phyloP scores from a whole-genome alignment of 2,888 invertebrate species.

The Drepana falcataria region DNA sequence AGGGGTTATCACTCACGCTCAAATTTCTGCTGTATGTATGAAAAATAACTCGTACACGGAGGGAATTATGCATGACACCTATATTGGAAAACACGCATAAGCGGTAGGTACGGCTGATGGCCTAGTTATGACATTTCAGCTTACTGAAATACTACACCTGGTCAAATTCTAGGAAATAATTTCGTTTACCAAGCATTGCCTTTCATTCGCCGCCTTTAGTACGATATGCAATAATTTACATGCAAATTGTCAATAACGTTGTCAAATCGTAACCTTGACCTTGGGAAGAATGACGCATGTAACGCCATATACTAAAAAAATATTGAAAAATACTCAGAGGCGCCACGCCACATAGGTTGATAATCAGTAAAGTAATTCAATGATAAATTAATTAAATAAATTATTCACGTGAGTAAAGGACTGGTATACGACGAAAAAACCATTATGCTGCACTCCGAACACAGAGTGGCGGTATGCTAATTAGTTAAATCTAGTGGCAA shows the following conservation, averaged over 20 bases:
- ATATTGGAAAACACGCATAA: too few species aligned
- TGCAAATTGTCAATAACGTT: conserved; percentile 10
- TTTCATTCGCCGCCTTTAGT: conserved; percentile 23
- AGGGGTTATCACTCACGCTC: too few species aligned
- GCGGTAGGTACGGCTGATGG: not conserved
- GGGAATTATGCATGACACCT: too few species aligned
- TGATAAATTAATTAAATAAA: too few species aligned
- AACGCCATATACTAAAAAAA: not conserved
- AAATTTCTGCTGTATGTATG: too few species aligned
- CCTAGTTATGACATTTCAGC: not conserved
- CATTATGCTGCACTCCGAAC: too few species aligned
- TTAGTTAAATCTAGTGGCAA: too few species aligned
- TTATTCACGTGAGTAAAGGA: too few species aligned
- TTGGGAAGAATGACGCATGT: conserved; percentile 17
- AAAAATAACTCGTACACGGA: too few species aligned
- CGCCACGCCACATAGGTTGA: not conserved
- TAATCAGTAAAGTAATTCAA: too few species aligned
- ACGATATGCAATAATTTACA: conserved; percentile 44
- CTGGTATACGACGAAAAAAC: too few species aligned
- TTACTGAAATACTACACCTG: not conserved
- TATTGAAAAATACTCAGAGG: not conserved
- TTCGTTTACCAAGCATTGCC: conserved; percentile 29
- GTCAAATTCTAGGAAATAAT: conserved; percentile 30
- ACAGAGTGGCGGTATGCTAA: too few species aligned
- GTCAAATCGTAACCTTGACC: conserved; percentile 50